These are phyloP conservation scores for Cetoscarus ocellatus DNA, from an alignment of 2,797 vertebrate genomes.

Conservation along the genomic window DNA sequence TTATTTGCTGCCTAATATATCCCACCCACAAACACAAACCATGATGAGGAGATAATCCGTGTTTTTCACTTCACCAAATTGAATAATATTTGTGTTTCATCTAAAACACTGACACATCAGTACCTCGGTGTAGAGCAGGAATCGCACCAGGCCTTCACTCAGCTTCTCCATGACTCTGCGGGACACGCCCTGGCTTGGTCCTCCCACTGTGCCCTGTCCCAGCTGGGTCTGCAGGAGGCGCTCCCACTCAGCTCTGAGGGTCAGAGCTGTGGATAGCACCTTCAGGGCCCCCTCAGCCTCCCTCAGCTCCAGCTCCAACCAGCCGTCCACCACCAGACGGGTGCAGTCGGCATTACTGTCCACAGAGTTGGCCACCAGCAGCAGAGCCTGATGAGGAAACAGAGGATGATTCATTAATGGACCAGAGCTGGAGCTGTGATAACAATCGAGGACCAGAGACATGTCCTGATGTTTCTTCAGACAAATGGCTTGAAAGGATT, in stretches of 20 bases:
- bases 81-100: no score
- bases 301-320: slow-evolving; percentile 88
- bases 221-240: slow-evolving; percentile 84
- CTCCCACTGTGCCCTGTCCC: slow-evolving; percentile 44
- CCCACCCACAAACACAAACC: no score
- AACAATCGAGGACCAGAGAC: no score
- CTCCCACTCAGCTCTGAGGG: slow-evolving; percentile 87
- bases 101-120: neutral
- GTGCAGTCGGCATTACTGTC: slow-evolving; percentile 91
- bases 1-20: no score
- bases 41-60: no score
- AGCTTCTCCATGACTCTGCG: slow-evolving; percentile 75
- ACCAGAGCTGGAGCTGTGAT: neutral
- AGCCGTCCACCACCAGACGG: slow-evolving; percentile 90
- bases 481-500: no score
- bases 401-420: neutral
- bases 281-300: slow-evolving; percentile 73
- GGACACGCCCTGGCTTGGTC: neutral
- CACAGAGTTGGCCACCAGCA: slow-evolving; percentile 88
- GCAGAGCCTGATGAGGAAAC: slow-evolving; percentile 81
- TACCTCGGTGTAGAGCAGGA: slow-evolving; percentile 90
- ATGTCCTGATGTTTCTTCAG: no score
- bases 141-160: slow-evolving; percentile 85
- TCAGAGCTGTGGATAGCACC: slow-evolving; percentile 76
- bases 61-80: no score